Conservation (phyloP, 2,888 invertebrate genomes). For the Coelinius sp. region DNA sequence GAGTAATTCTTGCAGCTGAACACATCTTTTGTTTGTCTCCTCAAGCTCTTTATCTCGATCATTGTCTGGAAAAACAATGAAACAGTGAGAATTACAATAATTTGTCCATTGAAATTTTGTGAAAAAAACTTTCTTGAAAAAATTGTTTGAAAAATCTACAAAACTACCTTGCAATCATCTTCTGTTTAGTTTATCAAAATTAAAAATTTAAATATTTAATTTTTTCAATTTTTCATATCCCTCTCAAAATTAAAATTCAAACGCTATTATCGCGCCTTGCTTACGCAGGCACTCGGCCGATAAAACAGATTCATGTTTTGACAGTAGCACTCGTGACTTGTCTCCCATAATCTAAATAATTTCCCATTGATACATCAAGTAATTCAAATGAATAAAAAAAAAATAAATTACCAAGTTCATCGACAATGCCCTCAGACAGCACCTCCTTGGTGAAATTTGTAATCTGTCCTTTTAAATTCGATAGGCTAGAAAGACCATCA, state of each 20-base stretch:
- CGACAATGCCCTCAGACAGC: conserved; percentile 81
- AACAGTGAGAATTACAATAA: conserved; percentile 5
- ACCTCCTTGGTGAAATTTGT: conserved; percentile 91
- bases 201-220: background rate
- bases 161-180: no score
- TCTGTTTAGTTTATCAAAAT: no score
- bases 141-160: no score
- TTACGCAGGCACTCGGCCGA: conserved; percentile 46
- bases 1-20: conserved; percentile 63
- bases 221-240: background rate
- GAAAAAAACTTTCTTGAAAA: no score
- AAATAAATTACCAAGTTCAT: conserved; percentile 73
- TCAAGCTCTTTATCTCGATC: conserved; percentile 60
- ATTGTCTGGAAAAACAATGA: conserved; percentile 56
- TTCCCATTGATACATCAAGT: background rate
- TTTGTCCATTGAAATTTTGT: no score
- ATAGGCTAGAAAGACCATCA: conserved; percentile 66
- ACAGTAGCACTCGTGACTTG: conserved; percentile 39
- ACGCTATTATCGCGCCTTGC: background rate
- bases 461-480: conserved; percentile 87
- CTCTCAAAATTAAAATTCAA: background rate
- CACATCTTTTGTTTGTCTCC: conserved; percentile 64
- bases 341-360: background rate
- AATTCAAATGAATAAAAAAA: background rate
- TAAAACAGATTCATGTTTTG: conserved; percentile 65